phyloP scores from a whole-genome alignment of 1,140 invertebrate species.

The Cheumatopsyche charites region DNA sequence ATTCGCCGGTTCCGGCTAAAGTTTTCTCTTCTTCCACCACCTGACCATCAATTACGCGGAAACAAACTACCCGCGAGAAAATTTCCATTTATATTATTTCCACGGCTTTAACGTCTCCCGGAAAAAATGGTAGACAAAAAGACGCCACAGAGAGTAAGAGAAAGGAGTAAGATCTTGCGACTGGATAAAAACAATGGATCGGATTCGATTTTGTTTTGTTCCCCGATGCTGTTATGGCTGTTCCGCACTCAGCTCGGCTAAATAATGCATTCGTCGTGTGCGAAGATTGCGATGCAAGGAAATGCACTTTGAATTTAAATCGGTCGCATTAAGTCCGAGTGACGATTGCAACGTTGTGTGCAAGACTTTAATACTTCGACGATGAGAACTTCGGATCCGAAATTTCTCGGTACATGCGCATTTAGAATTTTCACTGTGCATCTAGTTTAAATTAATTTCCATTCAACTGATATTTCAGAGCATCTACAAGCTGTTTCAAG shows the following conservation, averaged over 20 bases:
- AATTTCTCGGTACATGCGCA: not conserved
- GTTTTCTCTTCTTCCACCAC: not conserved
- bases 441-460: too few relatives aligned
- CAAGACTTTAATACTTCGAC: slow-evolving; percentile 18
- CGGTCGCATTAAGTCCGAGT: slow-evolving; percentile 41
- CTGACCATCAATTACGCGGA: slow-evolving; percentile 18
- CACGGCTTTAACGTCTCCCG: not conserved
- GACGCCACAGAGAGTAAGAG: too few relatives aligned
- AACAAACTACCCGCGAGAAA: slow-evolving; percentile 15
- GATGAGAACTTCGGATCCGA: too few relatives aligned
- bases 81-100: slow-evolving; percentile 21
- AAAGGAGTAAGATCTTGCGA: too few relatives aligned
- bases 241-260: slow-evolving; percentile 31
- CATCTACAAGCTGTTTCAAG: too few relatives aligned
- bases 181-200: not conserved
- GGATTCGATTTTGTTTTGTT: slow-evolving; percentile 20
- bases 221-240: slow-evolving; percentile 2
- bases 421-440: too few relatives aligned
- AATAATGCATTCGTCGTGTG: slow-evolving; percentile 34
- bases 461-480: too few relatives aligned
- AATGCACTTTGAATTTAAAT: slow-evolving; percentile 47
- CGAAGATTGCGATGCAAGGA: slow-evolving; percentile 43
- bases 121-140: not conserved
- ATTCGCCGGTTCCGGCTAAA: not conserved
- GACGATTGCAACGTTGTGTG: not conserved